Percentiles rank a stretch among this genome's conserved stretches.
Conservation (phyloP, 2,113 vertebrate genomes). For the Varanus komodoensis region DNA sequence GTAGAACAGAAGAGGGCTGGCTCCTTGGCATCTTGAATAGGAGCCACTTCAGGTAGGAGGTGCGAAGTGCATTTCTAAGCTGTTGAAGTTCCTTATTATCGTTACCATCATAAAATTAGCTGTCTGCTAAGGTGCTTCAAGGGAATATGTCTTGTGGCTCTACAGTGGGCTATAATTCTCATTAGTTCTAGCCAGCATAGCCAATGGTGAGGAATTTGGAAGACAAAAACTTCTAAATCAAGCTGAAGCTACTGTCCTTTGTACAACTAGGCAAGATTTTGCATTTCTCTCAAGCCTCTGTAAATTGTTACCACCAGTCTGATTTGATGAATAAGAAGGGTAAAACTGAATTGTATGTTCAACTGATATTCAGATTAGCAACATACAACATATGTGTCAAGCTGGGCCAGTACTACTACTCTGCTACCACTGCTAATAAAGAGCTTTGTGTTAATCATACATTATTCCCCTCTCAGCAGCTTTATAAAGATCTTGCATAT, state of each 20-base stretch:
- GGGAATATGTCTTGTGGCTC: too few relatives aligned
- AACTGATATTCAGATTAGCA: slow-evolving; percentile 73
- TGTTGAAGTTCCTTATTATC: not conserved
- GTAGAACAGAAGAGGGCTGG: too few relatives aligned
- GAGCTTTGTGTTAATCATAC: slow-evolving; percentile 71
- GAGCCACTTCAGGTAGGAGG: too few relatives aligned
- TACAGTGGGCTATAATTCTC: too few relatives aligned
- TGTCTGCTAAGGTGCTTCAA: not conserved
- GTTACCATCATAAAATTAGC: not conserved
- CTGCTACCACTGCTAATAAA: slow-evolving; percentile 51
- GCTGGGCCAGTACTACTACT: slow-evolving; percentile 54
- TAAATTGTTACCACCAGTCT: slow-evolving; percentile 51
- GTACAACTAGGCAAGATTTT: not conserved
- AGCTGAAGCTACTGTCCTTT: not conserved
- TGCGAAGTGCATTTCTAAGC: too few relatives aligned
- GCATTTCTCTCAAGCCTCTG: not conserved
- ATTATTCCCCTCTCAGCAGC: slow-evolving; percentile 68
- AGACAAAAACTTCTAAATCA: not conserved
- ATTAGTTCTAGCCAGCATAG: too few relatives aligned
- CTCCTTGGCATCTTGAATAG: too few relatives aligned
- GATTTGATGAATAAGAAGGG: slow-evolving; percentile 40
- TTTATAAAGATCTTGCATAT: slow-evolving; percentile 77
- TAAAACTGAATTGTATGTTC: slow-evolving; percentile 55
- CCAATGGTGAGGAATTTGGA: too few relatives aligned
- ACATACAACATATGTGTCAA: slow-evolving; percentile 59